Percentiles rank a stretch among this genome's conserved stretches.
These are phyloP conservation scores for Trinectes maculatus DNA, from an alignment of 2,113 vertebrate species.

Conservation along the genomic window DNA sequence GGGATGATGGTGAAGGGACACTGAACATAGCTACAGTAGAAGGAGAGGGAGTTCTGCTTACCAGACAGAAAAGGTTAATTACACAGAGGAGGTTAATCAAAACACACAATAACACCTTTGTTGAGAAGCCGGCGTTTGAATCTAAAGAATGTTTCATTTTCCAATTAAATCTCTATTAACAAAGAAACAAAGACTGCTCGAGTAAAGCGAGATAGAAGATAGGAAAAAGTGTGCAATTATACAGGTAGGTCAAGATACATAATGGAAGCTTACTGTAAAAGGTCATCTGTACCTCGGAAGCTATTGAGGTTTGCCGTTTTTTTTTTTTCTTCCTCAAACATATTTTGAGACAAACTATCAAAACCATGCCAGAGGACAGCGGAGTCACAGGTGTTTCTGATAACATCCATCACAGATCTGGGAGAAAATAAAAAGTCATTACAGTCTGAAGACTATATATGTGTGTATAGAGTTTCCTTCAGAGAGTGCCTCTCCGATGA, in stretches of 20 bases:
- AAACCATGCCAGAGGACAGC: slow-evolving; percentile 11
- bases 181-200: slow-evolving; percentile 37
- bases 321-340: neutral
- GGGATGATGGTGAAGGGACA: slow-evolving; percentile 35
- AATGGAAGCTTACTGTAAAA: slow-evolving; percentile 29
- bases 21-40: slow-evolving; percentile 21
- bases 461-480: too few species aligned
- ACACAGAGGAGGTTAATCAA: slow-evolving; percentile 50
- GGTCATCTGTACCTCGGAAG: slow-evolving; percentile 28
- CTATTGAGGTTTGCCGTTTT: neutral
- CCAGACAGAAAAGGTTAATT: slow-evolving; percentile 46
- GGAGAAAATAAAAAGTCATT: neutral
- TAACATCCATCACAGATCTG: slow-evolving; percentile 11
- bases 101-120: slow-evolving; percentile 44
- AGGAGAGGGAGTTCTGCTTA: slow-evolving; percentile 14
- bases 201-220: slow-evolving; percentile 34
- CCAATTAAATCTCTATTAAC: slow-evolving; percentile 57
- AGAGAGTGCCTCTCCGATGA: slow-evolving; percentile 39
- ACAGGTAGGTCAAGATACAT: slow-evolving; percentile 37
- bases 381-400: slow-evolving; percentile 44
- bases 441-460: neutral
- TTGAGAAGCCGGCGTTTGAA: slow-evolving; percentile 21
- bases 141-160: slow-evolving; percentile 60
- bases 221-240: slow-evolving; percentile 28
- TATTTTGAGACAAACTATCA: slow-evolving; percentile 28